Evolutionary conservation across 2,113 vertebrate species (phyloP).

Genomic region (Phylloscopus trochiloides): DNA sequence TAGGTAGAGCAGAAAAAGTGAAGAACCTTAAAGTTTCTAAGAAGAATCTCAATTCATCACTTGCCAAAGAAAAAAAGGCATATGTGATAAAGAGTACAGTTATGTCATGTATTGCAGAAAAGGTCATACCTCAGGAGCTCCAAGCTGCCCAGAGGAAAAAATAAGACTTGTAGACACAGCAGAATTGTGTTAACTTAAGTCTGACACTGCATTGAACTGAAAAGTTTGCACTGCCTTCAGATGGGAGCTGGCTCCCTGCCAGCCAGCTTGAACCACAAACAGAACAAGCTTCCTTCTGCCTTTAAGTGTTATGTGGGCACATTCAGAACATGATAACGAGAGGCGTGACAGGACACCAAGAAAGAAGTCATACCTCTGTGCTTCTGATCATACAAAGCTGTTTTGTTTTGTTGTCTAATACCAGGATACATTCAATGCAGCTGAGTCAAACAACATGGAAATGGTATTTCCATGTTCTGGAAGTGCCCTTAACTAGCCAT

Average conservation of each 20-base stretch:
- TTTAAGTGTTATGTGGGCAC: neutral
- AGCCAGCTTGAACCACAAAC: neutral
- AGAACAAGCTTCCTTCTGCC: neutral
- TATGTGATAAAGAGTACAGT: neutral
- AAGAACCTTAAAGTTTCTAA: neutral
- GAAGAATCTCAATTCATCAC: neutral
- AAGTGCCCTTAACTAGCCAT: neutral
- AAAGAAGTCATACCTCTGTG: neutral
- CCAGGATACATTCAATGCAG: neutral
- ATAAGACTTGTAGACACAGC: neutral
- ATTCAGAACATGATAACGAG: neutral
- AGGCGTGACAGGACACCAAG: neutral
- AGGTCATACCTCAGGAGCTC: neutral
- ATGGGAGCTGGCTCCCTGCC: neutral
- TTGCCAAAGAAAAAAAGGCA: neutral
- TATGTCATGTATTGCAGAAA: neutral
- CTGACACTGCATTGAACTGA: neutral
- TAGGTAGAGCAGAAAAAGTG: neutral
- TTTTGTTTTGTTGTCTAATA: neutral
- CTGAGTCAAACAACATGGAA: neutral
- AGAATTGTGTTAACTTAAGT: neutral
- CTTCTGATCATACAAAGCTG: neutral
- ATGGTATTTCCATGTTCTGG: neutral
- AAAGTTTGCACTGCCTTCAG: neutral
- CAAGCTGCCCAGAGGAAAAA: neutral